phyloP scores from a whole-genome alignment of 2,888 invertebrate species.

The Ditylenchus weischeri region DNA sequence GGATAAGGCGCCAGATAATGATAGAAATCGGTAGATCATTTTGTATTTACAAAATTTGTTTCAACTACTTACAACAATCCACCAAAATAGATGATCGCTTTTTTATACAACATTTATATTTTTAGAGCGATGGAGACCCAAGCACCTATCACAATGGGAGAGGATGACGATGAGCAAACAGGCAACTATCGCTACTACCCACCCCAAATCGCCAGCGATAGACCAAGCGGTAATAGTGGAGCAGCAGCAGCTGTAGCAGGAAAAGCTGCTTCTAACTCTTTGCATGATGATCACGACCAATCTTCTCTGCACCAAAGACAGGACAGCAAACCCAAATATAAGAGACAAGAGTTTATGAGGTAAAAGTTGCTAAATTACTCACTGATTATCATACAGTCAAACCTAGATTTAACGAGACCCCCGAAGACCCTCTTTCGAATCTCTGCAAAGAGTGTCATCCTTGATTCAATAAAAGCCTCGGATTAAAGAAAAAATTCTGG shows the following conservation, averaged over 20 bases:
- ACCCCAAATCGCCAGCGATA: slow-evolving; percentile 9
- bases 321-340: slow-evolving; percentile 57
- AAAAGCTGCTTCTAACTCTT: slow-evolving; percentile 18
- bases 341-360: slow-evolving; percentile 59
- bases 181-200: slow-evolving; percentile 38
- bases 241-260: background rate
- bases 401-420: too few species aligned
- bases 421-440: too few species aligned
- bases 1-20: slow-evolving; percentile 38
- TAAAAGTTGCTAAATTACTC: slow-evolving; percentile 14
- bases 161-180: slow-evolving; percentile 58
- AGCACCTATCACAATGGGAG: slow-evolving; percentile 57
- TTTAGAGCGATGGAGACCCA: slow-evolving; percentile 49
- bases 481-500: too few species aligned
- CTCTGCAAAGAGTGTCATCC: too few species aligned
- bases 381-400: too few species aligned
- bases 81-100: too few species aligned
- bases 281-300: slow-evolving; percentile 17
- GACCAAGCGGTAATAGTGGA: background rate
- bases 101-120: slow-evolving; percentile 14
- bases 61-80: too few species aligned
- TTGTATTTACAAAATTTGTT: background rate
- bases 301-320: slow-evolving; percentile 24
- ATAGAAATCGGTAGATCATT: slow-evolving; percentile 29
- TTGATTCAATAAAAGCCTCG: too few species aligned